Percentiles rank a stretch among this genome's conserved stretches.
phyloP scores from a whole-genome alignment of 1,140 invertebrate genomes.

The Brachionus rotundiformis region DNA sequence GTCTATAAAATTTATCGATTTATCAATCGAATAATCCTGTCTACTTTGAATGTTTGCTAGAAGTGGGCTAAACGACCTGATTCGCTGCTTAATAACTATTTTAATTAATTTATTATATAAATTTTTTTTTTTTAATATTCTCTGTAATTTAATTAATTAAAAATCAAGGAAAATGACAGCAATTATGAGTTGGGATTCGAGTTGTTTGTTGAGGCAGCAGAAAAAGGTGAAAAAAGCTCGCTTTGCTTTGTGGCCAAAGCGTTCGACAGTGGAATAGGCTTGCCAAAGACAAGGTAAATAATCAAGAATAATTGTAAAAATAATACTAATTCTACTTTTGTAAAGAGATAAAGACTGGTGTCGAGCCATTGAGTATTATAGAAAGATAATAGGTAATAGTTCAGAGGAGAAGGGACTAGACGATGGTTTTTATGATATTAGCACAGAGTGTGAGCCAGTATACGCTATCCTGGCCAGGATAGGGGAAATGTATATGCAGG shows the following conservation, averaged over 20 bases:
- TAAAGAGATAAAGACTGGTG: slow-evolving; percentile 61
- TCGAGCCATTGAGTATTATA: slow-evolving; percentile 64
- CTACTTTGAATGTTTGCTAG: too few relatives aligned
- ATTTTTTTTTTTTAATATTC: too few relatives aligned
- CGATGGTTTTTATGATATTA: slow-evolving; percentile 63
- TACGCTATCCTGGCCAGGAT: slow-evolving; percentile 66
- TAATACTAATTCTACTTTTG: neutral
- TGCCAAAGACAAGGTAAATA: neutral
- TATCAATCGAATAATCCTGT: too few relatives aligned
- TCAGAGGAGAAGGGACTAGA: slow-evolving; percentile 65
- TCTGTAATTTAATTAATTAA: neutral
- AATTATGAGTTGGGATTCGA: slow-evolving; percentile 63
- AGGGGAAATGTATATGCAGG: slow-evolving; percentile 66
- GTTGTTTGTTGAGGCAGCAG: slow-evolving; percentile 66
- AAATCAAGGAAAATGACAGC: slow-evolving; percentile 58
- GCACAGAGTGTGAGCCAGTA: slow-evolving; percentile 58
- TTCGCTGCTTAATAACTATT: too few relatives aligned
- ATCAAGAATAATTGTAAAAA: neutral
- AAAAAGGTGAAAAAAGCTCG: slow-evolving; percentile 66
- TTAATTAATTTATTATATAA: too few relatives aligned
- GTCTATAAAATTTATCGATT: too few relatives aligned
- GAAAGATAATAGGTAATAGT: slow-evolving; percentile 65
- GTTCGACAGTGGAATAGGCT: slow-evolving; percentile 61
- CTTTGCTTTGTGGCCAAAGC: slow-evolving; percentile 67
- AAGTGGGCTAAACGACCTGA: too few relatives aligned